phyloP scores from a whole-genome alignment of 35 echinoderm and acorn worm species.

The Ptychodera flava region DNA sequence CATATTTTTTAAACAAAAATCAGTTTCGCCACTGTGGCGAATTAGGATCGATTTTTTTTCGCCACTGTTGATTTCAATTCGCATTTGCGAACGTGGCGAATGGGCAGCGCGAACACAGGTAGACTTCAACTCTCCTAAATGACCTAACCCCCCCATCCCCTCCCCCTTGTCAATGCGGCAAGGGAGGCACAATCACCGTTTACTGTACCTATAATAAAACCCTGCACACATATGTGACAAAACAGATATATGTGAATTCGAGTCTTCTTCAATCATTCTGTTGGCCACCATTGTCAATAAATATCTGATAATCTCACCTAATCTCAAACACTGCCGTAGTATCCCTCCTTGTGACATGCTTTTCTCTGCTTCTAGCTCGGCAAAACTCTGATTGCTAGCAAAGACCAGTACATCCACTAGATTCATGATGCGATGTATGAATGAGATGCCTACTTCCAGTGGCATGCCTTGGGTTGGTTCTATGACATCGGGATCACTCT shows the following conservation, averaged over 20 bases:
- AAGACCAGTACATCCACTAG: constrained; percentile 95
- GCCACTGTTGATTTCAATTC: too few relatives aligned
- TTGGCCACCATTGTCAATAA: too few relatives aligned
- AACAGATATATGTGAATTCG: too few relatives aligned
- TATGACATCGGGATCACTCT: constrained; percentile 84
- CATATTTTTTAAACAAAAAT: too few relatives aligned
- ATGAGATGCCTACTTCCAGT: constrained; percentile 91
- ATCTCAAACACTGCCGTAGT: constrained; percentile 79
- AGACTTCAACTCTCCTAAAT: too few relatives aligned
- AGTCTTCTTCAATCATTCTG: too few relatives aligned
- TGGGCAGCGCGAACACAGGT: too few relatives aligned
- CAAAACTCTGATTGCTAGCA: constrained; percentile 98
- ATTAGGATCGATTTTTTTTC: too few relatives aligned
- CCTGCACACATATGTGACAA: too few relatives aligned
- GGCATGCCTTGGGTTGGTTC: constrained; percentile 93
- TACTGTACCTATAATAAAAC: too few relatives aligned
- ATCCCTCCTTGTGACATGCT: constrained; percentile 90
- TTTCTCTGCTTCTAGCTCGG: constrained; percentile 91
- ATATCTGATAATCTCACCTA: constrained; percentile 50
- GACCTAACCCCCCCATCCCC: background rate
- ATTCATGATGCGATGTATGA: constrained; percentile 98
- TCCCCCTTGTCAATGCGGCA: background rate
- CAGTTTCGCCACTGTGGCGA: too few relatives aligned
- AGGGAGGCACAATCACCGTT: background rate
- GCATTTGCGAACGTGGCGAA: too few relatives aligned